Evolutionary conservation across 1,140 invertebrate species (phyloP), one percentile per base, ranked within the genome.

Genomic region (Batillaria attramentaria): DNA sequence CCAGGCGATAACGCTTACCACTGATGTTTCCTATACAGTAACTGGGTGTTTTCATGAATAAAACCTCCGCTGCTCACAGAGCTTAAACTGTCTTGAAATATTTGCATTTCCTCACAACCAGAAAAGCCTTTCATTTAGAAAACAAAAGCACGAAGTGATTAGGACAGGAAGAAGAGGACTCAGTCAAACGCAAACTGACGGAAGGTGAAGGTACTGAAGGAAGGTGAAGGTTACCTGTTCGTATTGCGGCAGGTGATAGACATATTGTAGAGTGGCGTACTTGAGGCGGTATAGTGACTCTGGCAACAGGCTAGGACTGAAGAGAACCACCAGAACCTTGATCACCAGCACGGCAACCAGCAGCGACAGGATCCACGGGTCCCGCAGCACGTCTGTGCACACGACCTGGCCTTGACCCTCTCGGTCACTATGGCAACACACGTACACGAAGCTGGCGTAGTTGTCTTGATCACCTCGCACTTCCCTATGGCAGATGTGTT

Each of bases 251-350:
- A 79, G n/a, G 42, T 80, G 78, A n/a, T 79, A 75, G 37, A 79
- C 65, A 60, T 82, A 82, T 28, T 73, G 73, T 3, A 75, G 60
- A 6, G 50, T 75, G 8, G 66, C 69, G 54, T 72, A 79, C 46
- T 82, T 79, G 39, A 41, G 68, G 37, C 72, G 35, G 73, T 84
- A 86, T 16, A 83, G 74, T 24, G 70, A 74, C 16, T 83, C 68
- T 4, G 85, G 85, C 42, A 86, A 46, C 42, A 86, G 72, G 24
- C 76, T 62, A 1, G 85, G 85, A 72, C 81, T 81, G 74, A 77
- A 86, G 75, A 86, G 78, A 4, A 86, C 70, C 8, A 80, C 76
- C n/a, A 86, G 20, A 24, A 85, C 46, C 60, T 86, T 86, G 31
- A 86, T 77, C 5, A 84, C 33, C 16, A 79, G 57, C 6, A 86